Evolutionary conservation across 1,140 invertebrate genomes (phyloP), one percentile per base, ranked within the genome.

Genomic region (Orius insidiosus): DNA sequence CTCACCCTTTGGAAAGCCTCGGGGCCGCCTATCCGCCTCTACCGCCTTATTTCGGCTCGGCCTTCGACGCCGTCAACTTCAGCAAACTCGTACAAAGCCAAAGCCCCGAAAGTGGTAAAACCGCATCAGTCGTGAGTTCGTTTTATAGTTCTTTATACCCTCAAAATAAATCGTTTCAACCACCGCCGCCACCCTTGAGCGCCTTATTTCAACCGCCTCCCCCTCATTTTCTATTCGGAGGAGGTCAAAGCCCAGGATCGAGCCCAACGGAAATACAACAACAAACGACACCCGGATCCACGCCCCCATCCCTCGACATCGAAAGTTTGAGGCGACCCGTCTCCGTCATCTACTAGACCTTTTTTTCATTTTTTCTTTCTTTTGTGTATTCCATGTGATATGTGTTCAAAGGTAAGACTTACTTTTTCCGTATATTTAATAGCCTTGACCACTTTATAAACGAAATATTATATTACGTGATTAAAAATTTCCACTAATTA

Each of bases 11-110:
- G 11, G 63, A 64, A 4, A 41, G 49, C 5, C 50, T 58, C 9
- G 45, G 50, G 3, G 40, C 49, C 1, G 47, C 49, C 38, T 63
- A 63, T 50, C 53, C 54, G 32, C 53, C 53, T 1, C 50, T 58
- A 9, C 53, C 58, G 2, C 57, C 67, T 10, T 77, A 73, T 56
- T 78, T 74, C 59, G 69, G 68, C 8, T 65, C 62, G 3, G 69
- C 74, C 7, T 77, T 78, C 58, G 73, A 76, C 55, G 65, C 73
- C 2, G 61, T 75, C 8, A 68, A 72, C n/a, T 60, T 75, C 19
- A 68, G 67, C 39, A 73, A 73, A 45, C 55, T 73, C 16, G 64
- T 69, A 51, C 59, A 48, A 55, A 63, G 50, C 55, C 60, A 64
- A 49, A 49, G 38, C 41, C 30, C 47, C n/a, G 38, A 58, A 57